Evolutionary conservation across 2,888 invertebrate genomes (phyloP).

Genomic region (Halocaridina rubra): DNA sequence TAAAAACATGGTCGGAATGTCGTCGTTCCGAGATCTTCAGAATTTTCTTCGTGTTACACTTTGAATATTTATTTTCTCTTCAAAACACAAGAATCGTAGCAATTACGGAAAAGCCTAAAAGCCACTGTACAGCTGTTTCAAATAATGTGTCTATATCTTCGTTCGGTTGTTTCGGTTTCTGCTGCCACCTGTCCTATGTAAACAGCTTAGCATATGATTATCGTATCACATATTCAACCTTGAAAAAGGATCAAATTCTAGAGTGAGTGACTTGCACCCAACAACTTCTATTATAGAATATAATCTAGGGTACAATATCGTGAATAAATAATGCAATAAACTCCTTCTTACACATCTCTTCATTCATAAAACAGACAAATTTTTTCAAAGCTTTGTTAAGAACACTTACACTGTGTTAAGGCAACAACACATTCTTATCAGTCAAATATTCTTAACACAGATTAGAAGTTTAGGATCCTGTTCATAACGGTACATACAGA

Average conservation of each 20-base stretch:
- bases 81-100: slow-evolving; percentile 33
- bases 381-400: slow-evolving; percentile 16
- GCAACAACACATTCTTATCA: neutral
- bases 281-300: slow-evolving; percentile 32
- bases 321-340: slow-evolving; percentile 19
- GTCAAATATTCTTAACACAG: neutral
- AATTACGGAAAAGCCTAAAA: slow-evolving; percentile 32
- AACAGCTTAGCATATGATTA: slow-evolving; percentile 56
- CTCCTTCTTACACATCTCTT: slow-evolving; percentile 17
- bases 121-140: slow-evolving; percentile 35
- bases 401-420: slow-evolving; percentile 21
- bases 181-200: slow-evolving; percentile 45
- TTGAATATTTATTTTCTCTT: neutral
- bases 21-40: slow-evolving; percentile 46
- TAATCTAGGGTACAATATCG: slow-evolving; percentile 28
- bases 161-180: neutral
- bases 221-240: slow-evolving; percentile 58
- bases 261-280: slow-evolving; percentile 8
- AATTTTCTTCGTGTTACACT: slow-evolving; percentile 18
- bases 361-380: slow-evolving; percentile 30
- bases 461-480: no score
- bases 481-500: no score
- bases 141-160: neutral
- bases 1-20: slow-evolving; percentile 47
- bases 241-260: slow-evolving; percentile 49